These are phyloP conservation scores for Parelbella ahira DNA, from an alignment of 2,888 invertebrate genomes.

Conservation along the genomic window DNA sequence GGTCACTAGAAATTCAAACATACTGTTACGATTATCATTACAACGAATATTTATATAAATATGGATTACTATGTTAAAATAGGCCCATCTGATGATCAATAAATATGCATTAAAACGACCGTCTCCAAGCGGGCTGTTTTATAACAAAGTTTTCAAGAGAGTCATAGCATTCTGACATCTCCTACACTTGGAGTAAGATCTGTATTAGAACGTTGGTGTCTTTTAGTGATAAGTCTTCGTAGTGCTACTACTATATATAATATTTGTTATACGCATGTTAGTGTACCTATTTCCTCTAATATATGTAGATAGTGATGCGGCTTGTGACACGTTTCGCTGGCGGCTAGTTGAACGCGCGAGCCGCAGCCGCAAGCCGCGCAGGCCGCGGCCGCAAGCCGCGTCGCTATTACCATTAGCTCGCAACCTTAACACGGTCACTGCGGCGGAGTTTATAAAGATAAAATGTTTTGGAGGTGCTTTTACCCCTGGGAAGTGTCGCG, in stretches of 20 bases:
- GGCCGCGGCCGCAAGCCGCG: constrained; percentile 5
- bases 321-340: constrained; percentile 4
- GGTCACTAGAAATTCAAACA: no score
- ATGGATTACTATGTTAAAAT: no score
- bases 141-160: no score
- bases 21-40: no score
- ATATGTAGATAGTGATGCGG: constrained; percentile 22
- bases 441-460: constrained; percentile 4
- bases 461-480: background rate
- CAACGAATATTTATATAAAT: no score
- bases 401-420: constrained; percentile 7
- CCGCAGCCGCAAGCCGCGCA: constrained; percentile 3
- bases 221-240: constrained; percentile 48
- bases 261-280: constrained; percentile 35
- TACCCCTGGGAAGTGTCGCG: background rate
- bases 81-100: no score
- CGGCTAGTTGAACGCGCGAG: background rate
- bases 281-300: constrained; percentile 28
- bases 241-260: constrained; percentile 42
- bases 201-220: no score
- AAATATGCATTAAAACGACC: no score
- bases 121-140: no score
- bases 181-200: no score
- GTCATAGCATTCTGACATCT: no score
- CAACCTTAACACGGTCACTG: constrained; percentile 16